Conservation (phyloP, 2,797 vertebrate genomes). For the Chaetodon trifasciatus region DNA sequence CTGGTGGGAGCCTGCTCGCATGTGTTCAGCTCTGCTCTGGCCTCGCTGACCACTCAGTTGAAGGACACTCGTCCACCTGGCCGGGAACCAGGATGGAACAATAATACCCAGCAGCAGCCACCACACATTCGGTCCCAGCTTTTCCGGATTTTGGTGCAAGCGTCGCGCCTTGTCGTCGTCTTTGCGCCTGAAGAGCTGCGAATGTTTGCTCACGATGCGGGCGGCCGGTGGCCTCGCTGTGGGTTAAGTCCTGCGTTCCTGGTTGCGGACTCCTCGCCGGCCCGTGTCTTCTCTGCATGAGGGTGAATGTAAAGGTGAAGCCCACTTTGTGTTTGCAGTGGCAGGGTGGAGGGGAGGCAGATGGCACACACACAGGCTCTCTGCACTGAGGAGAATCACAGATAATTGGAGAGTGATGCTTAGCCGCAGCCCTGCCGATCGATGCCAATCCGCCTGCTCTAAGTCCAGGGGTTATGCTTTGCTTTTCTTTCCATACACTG, state of each 20-base stretch:
- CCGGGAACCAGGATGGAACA: conserved; percentile 43
- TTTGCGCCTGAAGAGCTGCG: background rate
- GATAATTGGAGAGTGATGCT: conserved; percentile 84
- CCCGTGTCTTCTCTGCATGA: conserved; percentile 43
- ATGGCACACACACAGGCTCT: conserved; percentile 74
- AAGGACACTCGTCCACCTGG: conserved; percentile 75
- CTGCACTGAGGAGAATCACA: conserved; percentile 80
- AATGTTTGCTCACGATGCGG: conserved; percentile 12
- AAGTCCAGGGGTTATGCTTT: conserved; percentile 83
- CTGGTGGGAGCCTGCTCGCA: conserved; percentile 54
- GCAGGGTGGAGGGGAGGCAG: conserved; percentile 75
- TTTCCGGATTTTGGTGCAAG: conserved; percentile 9
- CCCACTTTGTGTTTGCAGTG: conserved; percentile 75
- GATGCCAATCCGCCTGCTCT: conserved; percentile 82
- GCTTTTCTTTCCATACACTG: conserved; percentile 83
- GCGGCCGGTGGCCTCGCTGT: background rate
- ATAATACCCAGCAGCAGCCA: conserved; percentile 30
- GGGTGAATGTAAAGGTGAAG: conserved; percentile 73
- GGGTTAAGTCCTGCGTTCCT: conserved; percentile 38
- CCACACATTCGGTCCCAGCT: conserved; percentile 1
- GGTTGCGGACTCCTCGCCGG: conserved; percentile 21
- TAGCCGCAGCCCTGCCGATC: conserved; percentile 79
- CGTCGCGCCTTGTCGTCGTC: background rate
- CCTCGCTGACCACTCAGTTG: conserved; percentile 73
- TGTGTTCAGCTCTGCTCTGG: conserved; percentile 52